A percentile compares a stretch with the other conserved stretches of the same genome.
phyloP scores from a whole-genome alignment of 2,113 vertebrate genomes.

The Manacus vitellinus region DNA sequence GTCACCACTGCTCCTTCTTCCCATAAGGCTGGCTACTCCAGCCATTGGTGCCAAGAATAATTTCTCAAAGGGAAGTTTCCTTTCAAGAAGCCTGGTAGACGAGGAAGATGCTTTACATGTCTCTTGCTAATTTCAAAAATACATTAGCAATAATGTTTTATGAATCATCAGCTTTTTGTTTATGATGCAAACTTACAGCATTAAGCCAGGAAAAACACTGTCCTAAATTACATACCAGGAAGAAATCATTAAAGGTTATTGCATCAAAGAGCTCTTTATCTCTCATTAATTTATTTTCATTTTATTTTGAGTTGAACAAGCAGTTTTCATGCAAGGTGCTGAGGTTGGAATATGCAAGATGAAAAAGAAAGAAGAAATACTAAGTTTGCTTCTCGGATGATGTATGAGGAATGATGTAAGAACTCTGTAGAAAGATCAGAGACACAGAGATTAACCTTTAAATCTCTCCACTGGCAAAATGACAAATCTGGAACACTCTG shows the following conservation, averaged over 20 bases:
- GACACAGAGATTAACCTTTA: conserved; percentile 13
- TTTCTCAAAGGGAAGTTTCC: conserved; percentile 72
- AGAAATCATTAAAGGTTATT: conserved; percentile 68
- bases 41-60: conserved; percentile 63
- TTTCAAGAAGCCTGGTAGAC: conserved; percentile 62
- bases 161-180: conserved; percentile 68
- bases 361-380: neutral
- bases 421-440: conserved; percentile 39
- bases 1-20: conserved; percentile 50
- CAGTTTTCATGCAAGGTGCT: conserved; percentile 48
- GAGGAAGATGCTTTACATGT: conserved; percentile 61
- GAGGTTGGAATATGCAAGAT: conserved; percentile 33
- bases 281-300: conserved; percentile 63
- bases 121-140: conserved; percentile 66
- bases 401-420: conserved; percentile 45
- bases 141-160: conserved; percentile 52
- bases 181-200: conserved; percentile 58
- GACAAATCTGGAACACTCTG: neutral
- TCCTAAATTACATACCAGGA: conserved; percentile 65
- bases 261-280: conserved; percentile 61
- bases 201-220: conserved; percentile 60
- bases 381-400: neutral
- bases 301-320: conserved; percentile 61
- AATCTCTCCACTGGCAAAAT: neutral
- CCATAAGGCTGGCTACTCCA: conserved; percentile 56